Conservation (phyloP, 2,888 invertebrate genomes). For the Zaprionus obscuricornis region DNA sequence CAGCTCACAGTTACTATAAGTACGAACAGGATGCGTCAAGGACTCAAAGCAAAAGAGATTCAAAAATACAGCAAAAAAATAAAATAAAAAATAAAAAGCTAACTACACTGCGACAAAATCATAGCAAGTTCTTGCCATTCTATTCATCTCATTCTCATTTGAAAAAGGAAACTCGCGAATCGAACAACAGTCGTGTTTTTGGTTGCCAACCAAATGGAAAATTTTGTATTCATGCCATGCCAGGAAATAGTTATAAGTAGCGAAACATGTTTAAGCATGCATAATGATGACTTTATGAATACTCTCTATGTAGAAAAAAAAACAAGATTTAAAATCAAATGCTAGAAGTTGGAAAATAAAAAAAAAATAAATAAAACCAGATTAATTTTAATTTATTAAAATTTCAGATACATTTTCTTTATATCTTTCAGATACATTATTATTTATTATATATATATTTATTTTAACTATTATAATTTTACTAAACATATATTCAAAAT, state of each 20-base stretch:
- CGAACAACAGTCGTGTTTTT: conserved; percentile 28
- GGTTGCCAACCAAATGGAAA: conserved; percentile 37
- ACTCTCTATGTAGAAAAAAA: not conserved
- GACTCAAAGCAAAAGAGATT: conserved; percentile 16
- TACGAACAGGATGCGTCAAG: conserved; percentile 3
- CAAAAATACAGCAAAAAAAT: too few relatives aligned
- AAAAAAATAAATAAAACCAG: too few relatives aligned
- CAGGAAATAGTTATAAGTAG: conserved; percentile 10
- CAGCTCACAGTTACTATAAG: conserved; percentile 6
- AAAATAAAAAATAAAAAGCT: conserved; percentile 1
- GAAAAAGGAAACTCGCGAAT: conserved; percentile 26
- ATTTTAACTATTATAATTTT: too few relatives aligned
- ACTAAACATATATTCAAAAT: too few relatives aligned
- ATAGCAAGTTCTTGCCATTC: conserved; percentile 9
- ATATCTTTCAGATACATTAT: too few relatives aligned
- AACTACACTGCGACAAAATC: conserved; percentile 45
- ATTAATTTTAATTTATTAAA: too few relatives aligned
- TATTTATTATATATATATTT: too few relatives aligned
- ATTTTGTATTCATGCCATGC: conserved; percentile 30
- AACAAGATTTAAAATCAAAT: too few relatives aligned
- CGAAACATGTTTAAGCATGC: not conserved
- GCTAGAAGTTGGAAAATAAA: too few relatives aligned
- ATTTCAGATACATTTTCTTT: too few relatives aligned
- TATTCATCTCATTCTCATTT: too few relatives aligned
- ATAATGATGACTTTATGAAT: not conserved